Evolutionary conservation across 2,888 invertebrate genomes (phyloP).

Genomic region (Hybos culiciformis): DNA sequence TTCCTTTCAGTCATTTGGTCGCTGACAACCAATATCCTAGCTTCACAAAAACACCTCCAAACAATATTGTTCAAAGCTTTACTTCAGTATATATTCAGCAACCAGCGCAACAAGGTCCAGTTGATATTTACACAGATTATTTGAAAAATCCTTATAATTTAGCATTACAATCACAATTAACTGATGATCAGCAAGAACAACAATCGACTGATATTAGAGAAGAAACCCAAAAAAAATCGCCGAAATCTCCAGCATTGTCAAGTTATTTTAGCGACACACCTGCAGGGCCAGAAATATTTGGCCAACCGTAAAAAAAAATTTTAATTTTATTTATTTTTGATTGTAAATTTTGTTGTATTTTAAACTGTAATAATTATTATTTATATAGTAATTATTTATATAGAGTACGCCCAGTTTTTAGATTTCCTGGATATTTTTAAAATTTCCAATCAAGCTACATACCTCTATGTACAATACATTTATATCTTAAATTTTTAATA

Average conservation of each 20-base stretch:
- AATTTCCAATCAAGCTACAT: no score
- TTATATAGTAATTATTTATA: no score
- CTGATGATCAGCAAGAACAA: constrained; percentile 10
- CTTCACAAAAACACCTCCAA: constrained; percentile 20
- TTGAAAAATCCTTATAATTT: constrained; percentile 33
- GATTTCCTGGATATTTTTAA: no score
- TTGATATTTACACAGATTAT: constrained; percentile 33
- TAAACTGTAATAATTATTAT: no score
- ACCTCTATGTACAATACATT: no score
- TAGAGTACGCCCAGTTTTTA: no score
- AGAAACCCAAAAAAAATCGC: neutral
- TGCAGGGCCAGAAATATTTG: constrained; percentile 49
- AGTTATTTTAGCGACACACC: constrained; percentile 33
- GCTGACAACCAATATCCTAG: constrained; percentile 30
- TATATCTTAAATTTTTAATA: no score
- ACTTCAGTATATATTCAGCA: constrained; percentile 23
- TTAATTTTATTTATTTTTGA: no score
- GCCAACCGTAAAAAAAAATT: constrained; percentile 25
- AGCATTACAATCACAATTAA: constrained; percentile 32
- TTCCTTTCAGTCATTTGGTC: constrained; percentile 29
- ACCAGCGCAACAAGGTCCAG: constrained; percentile 16
- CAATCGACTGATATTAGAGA: neutral
- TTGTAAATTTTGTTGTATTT: no score
- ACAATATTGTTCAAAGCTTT: constrained; percentile 32
- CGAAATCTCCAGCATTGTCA: constrained; percentile 3